These are phyloP conservation scores for Otus scops DNA, from an alignment of 2,797 vertebrate species.

Conservation along the genomic window DNA sequence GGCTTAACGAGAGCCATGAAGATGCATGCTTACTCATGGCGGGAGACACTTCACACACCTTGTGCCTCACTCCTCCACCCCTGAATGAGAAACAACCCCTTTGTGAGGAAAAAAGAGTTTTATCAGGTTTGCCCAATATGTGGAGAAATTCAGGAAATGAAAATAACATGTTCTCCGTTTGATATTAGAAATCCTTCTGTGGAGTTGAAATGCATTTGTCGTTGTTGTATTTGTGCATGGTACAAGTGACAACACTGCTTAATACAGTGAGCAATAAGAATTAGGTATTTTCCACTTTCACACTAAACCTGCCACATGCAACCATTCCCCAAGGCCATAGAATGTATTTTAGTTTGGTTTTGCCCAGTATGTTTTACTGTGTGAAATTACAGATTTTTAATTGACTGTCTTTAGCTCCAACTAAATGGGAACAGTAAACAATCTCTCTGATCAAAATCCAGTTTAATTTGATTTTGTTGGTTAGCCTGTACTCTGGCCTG, in stretches of 20 bases:
- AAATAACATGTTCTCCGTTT: neutral
- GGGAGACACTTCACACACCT: slow-evolving; percentile 46
- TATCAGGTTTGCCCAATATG: slow-evolving; percentile 16
- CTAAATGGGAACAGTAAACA: slow-evolving; percentile 20
- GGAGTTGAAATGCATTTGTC: slow-evolving; percentile 54
- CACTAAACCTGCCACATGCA: neutral
- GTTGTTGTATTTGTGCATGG: slow-evolving; percentile 68
- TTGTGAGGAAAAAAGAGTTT: slow-evolving; percentile 12
- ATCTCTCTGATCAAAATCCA: neutral
- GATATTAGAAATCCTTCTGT: slow-evolving; percentile 42
- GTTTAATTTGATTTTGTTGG: neutral
- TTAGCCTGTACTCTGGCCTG: slow-evolving; percentile 32
- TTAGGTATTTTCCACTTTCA: slow-evolving; percentile 36
- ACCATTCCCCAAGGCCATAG: neutral
- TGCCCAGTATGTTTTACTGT: neutral
- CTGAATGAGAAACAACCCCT: slow-evolving; percentile 28
- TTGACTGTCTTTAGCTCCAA: slow-evolving; percentile 34
- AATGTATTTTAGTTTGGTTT: neutral
- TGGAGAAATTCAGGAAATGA: slow-evolving; percentile 50
- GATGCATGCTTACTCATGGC: slow-evolving; percentile 56
- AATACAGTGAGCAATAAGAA: slow-evolving; percentile 55
- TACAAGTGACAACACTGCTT: slow-evolving; percentile 61
- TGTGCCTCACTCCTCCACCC: slow-evolving; percentile 52
- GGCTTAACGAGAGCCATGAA: slow-evolving; percentile 36
- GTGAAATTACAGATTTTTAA: neutral